These are phyloP conservation scores for Protophormia terraenovae DNA, from an alignment of 2,888 invertebrate species.

Conservation along the genomic window DNA sequence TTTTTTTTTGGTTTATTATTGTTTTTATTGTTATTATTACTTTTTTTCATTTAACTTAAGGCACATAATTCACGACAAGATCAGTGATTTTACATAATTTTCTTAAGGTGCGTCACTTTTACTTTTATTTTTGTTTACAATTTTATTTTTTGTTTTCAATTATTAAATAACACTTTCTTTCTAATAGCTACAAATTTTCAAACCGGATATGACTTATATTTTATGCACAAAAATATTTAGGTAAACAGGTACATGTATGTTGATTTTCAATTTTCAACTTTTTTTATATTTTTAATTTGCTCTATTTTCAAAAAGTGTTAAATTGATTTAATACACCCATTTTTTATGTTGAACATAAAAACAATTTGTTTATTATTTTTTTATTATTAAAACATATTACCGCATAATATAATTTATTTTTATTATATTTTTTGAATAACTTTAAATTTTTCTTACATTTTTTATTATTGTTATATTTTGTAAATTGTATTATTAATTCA, in stretches of 20 bases:
- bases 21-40: background rate
- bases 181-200: too few species aligned
- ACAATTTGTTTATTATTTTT: background rate
- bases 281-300: background rate
- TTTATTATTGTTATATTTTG: conserved; percentile 1
- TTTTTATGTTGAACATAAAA: background rate
- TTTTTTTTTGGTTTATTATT: background rate
- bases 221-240: background rate
- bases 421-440: conserved; percentile 10
- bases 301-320: background rate
- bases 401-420: conserved; percentile 15
- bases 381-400: background rate
- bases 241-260: background rate
- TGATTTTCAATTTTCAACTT: background rate
- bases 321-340: too few species aligned
- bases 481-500: background rate
- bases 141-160: background rate
- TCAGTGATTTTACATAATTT: conserved; percentile 1
- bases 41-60: background rate
- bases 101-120: background rate
- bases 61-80: background rate
- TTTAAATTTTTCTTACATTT: conserved; percentile 33
- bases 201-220: background rate
- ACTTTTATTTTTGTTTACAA: background rate
- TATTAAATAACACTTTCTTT: background rate